Evolutionary conservation across 1,140 invertebrate species (phyloP).

Genomic region (Mylabris phalerata): DNA sequence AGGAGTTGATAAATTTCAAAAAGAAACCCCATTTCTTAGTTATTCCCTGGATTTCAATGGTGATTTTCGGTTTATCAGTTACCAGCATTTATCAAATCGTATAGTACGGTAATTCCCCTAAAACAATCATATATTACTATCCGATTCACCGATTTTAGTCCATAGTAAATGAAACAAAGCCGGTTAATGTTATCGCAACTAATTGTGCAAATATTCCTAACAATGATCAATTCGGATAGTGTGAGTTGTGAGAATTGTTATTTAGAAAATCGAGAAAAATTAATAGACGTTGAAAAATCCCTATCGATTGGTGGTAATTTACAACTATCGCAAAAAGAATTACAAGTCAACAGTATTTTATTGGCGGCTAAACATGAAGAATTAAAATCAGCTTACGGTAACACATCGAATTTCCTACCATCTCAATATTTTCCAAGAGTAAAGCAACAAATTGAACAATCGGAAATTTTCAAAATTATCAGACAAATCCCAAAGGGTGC

Average conservation of each 20-base stretch:
- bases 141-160: no score
- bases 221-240: background rate
- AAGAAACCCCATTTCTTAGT: no score
- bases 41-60: no score
- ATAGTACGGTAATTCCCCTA: no score
- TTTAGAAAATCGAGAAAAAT: background rate
- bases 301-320: constrained; percentile 46
- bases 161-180: no score
- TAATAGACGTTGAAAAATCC: constrained; percentile 39
- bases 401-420: constrained; percentile 24
- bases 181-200: no score
- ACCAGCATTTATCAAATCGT: no score
- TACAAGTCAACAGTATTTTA: constrained; percentile 54
- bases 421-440: constrained; percentile 23
- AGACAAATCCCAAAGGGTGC: constrained; percentile 64
- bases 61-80: no score
- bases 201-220: background rate
- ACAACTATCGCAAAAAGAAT: constrained; percentile 50
- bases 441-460: constrained; percentile 43
- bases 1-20: no score
- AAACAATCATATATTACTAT: no score
- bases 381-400: constrained; percentile 22
- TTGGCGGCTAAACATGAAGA: constrained; percentile 59
- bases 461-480: constrained; percentile 64
- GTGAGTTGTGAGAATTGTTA: background rate